phyloP scores from a whole-genome alignment of 2,888 invertebrate species.

The Tetanocera ferruginea region DNA sequence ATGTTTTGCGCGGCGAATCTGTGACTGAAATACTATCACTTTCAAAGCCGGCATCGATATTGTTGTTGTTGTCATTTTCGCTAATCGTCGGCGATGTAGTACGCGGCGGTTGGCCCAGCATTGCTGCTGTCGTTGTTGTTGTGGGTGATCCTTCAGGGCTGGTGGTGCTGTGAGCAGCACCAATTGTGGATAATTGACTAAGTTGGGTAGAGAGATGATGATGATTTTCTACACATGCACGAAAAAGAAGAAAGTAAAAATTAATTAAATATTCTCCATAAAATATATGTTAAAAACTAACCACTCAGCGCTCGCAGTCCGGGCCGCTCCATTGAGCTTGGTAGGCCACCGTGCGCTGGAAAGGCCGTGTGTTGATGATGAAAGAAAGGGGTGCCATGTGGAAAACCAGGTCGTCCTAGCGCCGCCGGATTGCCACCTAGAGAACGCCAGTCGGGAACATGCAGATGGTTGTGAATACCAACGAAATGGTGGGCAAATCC shows the following conservation, averaged over 20 bases:
- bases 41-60: constrained; percentile 69
- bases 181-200: constrained; percentile 64
- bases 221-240: constrained; percentile 40
- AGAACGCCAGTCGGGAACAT: constrained; percentile 75
- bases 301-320: constrained; percentile 62
- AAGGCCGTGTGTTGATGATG: constrained; percentile 73
- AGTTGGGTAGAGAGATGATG: constrained; percentile 61
- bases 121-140: constrained; percentile 54
- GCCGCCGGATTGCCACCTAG: constrained; percentile 62
- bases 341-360: constrained; percentile 70
- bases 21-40: constrained; percentile 70
- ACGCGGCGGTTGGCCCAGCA: constrained; percentile 49
- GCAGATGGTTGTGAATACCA: constrained; percentile 77
- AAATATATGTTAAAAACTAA: constrained; percentile 46
- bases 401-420: constrained; percentile 63
- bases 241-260: background rate
- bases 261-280: background rate
- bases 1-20: constrained; percentile 70
- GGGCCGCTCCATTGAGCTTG: constrained; percentile 61
- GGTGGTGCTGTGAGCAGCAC: constrained; percentile 77
- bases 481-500: constrained; percentile 83
- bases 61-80: constrained; percentile 66
- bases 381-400: constrained; percentile 70
- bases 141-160: constrained; percentile 77
- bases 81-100: constrained; percentile 68